Evolutionary conservation across 2,797 vertebrate species (phyloP).

Genomic region (Coregonus suidteri): DNA sequence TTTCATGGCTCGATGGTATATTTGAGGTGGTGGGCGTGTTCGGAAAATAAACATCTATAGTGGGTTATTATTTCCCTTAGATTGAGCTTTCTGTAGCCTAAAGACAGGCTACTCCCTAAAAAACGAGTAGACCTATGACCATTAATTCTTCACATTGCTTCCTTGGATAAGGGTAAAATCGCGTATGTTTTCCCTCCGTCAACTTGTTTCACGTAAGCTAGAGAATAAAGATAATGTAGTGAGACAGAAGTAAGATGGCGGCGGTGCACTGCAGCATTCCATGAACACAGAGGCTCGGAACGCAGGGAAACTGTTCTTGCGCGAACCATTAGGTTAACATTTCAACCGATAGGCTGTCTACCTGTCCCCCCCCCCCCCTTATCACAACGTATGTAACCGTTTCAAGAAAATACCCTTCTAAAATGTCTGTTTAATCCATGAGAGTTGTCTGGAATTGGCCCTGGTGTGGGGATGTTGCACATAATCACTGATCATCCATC

Average conservation of each 20-base stretch:
- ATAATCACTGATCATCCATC: conserved; percentile 36
- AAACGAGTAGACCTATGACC: too few species aligned
- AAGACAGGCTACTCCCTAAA: not conserved
- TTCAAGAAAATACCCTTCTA: not conserved
- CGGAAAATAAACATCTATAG: not conserved
- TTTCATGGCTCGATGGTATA: conserved; percentile 49
- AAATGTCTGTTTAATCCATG: not conserved
- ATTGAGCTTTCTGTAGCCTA: not conserved
- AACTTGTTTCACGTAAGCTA: conserved; percentile 46
- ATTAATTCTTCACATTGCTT: not conserved
- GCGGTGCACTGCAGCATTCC: conserved; percentile 89
- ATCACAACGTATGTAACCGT: not conserved
- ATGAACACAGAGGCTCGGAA: conserved; percentile 41
- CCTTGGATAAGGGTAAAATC: not conserved
- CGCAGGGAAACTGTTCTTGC: conserved; percentile 34
- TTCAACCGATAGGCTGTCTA: not conserved
- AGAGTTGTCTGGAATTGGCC: not conserved
- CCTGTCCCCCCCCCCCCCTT: not conserved
- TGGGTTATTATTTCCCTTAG: not conserved
- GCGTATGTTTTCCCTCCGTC: not conserved
- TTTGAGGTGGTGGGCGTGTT: conserved; percentile 66
- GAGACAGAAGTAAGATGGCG: conserved; percentile 89
- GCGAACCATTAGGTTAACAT: not conserved
- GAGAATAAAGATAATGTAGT: conserved; percentile 62
- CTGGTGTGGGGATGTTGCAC: not conserved